Base-by-base conservation (phyloP, 2,113 vertebrate genomes). In the Oryzias celebensis region DNA sequence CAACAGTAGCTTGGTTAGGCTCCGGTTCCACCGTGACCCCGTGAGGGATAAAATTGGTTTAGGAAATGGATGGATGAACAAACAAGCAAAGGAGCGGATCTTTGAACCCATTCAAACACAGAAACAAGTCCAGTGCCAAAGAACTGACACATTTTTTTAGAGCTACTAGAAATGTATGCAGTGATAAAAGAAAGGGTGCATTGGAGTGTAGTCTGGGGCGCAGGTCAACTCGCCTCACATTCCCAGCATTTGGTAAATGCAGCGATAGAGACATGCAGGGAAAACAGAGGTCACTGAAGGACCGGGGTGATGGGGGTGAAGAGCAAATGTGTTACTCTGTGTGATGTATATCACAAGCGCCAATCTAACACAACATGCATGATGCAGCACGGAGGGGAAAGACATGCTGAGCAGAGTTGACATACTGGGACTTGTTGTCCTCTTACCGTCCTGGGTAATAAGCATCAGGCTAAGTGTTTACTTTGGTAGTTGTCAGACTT, bases 381-480 rank as follows among this genome's bases (percentile, higher is more conserved):
- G 74, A 59, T 46, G 15, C 26, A 20, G 2, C 24, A 42, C 14
- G 31, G 52, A 52, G 60, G 49, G 22, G 31, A 49, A 59, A n/a
- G 45, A 43, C 20, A 66, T 50, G 55, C n/a, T 4, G 31, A 66
- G 28, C 46, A 26, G 59, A 58, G 52, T 45, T 62, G 62, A 55
- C 50, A 52, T 44, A 47, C 45, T 43, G 64, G 31, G 61, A 59
- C 63, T 58, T 7, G 36, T n/a, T 65, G 58, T 77, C 65, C 45
- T 23, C 31, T 43, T 14, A 46, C 49, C 58, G 47, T 58, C 52
- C 42, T 23, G 31, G 62, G 62, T 20, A 53, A 66, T 53, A 61
- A 64, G n/a, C 56, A 52, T 52, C 59, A 70, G 36, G 52, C 55
- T 50, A 18, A 43, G 36, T 42, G 15, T 18, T 43, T 16, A 26